Conservation (phyloP, 2,113 vertebrate species). For the Gymnarchus niloticus region DNA sequence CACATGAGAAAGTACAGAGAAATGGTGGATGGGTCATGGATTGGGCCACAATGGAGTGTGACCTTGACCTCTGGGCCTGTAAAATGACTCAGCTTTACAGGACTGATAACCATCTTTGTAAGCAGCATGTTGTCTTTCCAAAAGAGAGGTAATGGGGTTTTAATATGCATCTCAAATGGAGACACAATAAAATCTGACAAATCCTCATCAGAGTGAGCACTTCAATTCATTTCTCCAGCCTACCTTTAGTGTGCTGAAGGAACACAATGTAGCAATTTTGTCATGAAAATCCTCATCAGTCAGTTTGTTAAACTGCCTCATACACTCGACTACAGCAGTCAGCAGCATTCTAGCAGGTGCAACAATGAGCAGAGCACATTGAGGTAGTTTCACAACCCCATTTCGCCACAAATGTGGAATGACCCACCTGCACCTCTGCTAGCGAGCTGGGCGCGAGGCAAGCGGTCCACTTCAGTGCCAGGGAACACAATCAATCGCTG, state of each 20-base stretch:
- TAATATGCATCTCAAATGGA: neutral
- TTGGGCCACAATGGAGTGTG: too few species aligned
- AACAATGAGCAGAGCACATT: neutral
- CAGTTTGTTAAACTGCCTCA: neutral
- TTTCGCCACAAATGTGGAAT: neutral
- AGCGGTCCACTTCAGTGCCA: neutral
- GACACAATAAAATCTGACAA: neutral
- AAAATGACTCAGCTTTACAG: neutral
- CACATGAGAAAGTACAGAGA: too few species aligned
- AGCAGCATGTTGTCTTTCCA: neutral
- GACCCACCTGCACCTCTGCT: neutral
- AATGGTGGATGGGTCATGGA: neutral
- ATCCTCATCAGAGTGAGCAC: neutral
- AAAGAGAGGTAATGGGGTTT: neutral
- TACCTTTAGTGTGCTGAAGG: neutral
- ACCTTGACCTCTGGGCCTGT: too few species aligned
- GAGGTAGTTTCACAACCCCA: too few species aligned
- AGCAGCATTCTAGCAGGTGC: neutral
- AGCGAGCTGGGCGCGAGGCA: neutral
- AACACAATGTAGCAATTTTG: neutral
- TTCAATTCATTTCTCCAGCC: neutral
- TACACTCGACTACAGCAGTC: neutral
- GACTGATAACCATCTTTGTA: neutral
- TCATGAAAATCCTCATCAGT: neutral
- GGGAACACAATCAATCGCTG: constrained; percentile 10